phyloP scores from a whole-genome alignment of 2,797 vertebrate species.

The Pelobates cultripes region DNA sequence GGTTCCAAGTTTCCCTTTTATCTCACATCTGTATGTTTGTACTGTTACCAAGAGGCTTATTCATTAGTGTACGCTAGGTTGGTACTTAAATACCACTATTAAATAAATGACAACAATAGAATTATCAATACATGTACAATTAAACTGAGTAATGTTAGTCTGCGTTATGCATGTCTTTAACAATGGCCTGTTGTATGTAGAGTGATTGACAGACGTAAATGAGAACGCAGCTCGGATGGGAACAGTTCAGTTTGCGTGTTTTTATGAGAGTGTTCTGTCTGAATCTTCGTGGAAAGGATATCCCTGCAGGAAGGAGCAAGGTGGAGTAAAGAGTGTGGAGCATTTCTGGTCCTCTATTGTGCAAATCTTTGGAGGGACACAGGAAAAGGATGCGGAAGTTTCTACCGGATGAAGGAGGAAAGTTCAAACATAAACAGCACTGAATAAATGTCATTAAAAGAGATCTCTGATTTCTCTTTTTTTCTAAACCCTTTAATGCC shows the following conservation, averaged over 20 bases:
- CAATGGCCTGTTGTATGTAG: no score
- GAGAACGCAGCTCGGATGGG: no score
- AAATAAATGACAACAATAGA: no score
- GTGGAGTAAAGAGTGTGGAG: slow-evolving; percentile 75
- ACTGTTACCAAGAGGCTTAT: no score
- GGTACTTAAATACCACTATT: no score
- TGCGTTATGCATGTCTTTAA: no score
- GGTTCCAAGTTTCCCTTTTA: no score
- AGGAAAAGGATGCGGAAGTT: slow-evolving; percentile 81
- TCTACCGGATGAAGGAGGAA: slow-evolving; percentile 77
- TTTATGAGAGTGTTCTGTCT: slow-evolving; percentile 64
- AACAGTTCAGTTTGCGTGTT: neutral
- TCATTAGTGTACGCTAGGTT: no score
- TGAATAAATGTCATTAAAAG: slow-evolving; percentile 73
- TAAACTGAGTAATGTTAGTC: no score
- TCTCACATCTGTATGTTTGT: no score
- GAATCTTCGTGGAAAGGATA: slow-evolving; percentile 83
- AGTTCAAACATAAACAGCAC: slow-evolving; percentile 78
- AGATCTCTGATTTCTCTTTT: slow-evolving; percentile 37
- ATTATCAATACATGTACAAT: no score
- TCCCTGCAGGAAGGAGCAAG: slow-evolving; percentile 87
- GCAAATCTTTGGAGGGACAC: slow-evolving; percentile 76
- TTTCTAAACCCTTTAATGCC: slow-evolving; percentile 33
- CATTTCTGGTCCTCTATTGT: slow-evolving; percentile 75
- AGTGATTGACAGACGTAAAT: no score